Evolutionary conservation across 2,797 vertebrate species (phyloP).

Genomic region (Fratercula arctica): DNA sequence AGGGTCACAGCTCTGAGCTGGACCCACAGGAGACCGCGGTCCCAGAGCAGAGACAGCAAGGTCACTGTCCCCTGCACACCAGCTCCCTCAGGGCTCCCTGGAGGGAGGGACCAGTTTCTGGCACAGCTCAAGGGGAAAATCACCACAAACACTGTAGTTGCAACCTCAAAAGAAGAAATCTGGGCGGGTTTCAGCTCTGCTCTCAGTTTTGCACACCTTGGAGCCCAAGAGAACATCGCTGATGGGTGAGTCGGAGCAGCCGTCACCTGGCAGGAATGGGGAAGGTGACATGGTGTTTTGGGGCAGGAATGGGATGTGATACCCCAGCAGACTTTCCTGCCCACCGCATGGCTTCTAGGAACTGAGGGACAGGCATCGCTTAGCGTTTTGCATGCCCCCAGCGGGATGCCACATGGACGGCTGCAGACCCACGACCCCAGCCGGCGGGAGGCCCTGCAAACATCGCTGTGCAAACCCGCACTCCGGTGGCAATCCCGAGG

Average conservation of each 20-base stretch:
- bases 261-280: not conserved
- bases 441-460: not conserved
- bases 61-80: accelerated
- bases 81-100: not conserved
- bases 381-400: not conserved
- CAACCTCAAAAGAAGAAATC: conserved; percentile 1
- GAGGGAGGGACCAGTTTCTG: not conserved
- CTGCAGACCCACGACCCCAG: accelerated
- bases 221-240: not conserved
- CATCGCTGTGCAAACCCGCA: accelerated
- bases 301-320: not conserved
- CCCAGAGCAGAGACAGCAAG: not conserved
- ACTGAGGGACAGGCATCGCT: not conserved
- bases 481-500: not conserved
- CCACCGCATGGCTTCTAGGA: not conserved
- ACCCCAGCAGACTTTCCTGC: not conserved
- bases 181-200: not conserved
- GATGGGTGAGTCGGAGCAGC: not conserved
- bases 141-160: not conserved
- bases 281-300: not conserved
- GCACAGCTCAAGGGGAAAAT: not conserved
- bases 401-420: not conserved
- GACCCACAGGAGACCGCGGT: not conserved
- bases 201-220: not conserved
- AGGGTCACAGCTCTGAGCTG: not conserved